These are phyloP conservation scores for Dryobota labecula DNA, from an alignment of 2,888 invertebrate genomes.

Conservation along the genomic window DNA sequence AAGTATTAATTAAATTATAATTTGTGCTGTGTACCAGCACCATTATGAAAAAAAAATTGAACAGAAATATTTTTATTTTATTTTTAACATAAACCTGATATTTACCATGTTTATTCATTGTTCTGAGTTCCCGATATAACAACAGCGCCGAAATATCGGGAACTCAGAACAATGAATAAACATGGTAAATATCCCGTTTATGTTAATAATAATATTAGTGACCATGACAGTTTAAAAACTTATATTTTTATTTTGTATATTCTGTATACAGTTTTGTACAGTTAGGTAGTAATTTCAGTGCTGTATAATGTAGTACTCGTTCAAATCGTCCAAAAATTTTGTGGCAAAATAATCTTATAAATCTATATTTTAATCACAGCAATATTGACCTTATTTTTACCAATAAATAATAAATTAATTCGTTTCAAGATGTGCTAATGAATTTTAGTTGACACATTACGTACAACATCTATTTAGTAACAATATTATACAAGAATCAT, in stretches of 20 bases:
- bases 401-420: conserved; percentile 87
- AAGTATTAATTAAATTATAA: conserved; percentile 66
- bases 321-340: conserved; percentile 52
- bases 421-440: conserved; percentile 77
- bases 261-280: conserved; percentile 71
- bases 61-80: conserved; percentile 45
- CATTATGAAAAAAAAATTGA: conserved; percentile 58
- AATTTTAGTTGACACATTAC: conserved; percentile 68
- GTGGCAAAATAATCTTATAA: conserved; percentile 78
- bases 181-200: no score
- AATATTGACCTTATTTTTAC: conserved; percentile 75
- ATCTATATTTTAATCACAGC: conserved; percentile 86
- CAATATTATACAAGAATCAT: conserved; percentile 79
- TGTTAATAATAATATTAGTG: no score
- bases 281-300: conserved; percentile 60
- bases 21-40: conserved; percentile 77
- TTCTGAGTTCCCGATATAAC: no score
- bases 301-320: conserved; percentile 45
- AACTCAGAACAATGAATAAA: no score
- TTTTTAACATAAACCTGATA: no score
- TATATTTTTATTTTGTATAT: conserved; percentile 40
- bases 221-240: no score
- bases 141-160: no score
- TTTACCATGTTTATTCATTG: no score
- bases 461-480: conserved; percentile 82